phyloP scores from a whole-genome alignment of 2,797 vertebrate genomes.

The Sciurus vulgaris region DNA sequence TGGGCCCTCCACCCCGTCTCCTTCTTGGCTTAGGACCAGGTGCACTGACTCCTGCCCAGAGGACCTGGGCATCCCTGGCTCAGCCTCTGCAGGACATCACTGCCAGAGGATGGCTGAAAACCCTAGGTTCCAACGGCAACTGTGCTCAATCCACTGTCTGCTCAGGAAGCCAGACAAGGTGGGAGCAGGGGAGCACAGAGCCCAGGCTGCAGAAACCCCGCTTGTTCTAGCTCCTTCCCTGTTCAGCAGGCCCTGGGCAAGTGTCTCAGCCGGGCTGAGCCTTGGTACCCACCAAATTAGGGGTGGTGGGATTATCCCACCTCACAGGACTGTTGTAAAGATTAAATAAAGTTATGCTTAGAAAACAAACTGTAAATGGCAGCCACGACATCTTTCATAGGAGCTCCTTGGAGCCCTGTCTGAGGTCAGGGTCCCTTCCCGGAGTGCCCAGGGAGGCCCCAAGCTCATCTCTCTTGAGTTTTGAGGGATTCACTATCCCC shows the following conservation, averaged over 20 bases:
- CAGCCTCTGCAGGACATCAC: neutral
- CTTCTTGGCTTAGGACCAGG: neutral
- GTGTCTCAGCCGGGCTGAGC: neutral
- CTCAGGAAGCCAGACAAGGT: neutral
- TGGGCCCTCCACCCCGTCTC: neutral
- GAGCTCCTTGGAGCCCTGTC: neutral
- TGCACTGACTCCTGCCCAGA: neutral
- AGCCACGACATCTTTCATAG: neutral
- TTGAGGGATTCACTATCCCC: neutral
- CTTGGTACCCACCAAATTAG: neutral
- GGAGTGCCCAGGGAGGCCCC: neutral
- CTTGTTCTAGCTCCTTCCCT: neutral
- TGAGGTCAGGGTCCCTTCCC: neutral
- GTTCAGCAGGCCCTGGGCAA: neutral
- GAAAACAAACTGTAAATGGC: neutral
- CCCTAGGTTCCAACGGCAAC: neutral
- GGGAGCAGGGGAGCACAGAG: neutral
- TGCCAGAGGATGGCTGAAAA: neutral
- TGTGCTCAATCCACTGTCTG: neutral
- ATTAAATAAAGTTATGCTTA: slow-evolving; percentile 38
- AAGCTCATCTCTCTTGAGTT: neutral
- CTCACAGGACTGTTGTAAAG: neutral
- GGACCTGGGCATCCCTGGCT: neutral
- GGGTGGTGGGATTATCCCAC: neutral
- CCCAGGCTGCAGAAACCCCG: neutral